phyloP scores from a whole-genome alignment of 2,888 invertebrate species.

The Digitonthophagus gazella region DNA sequence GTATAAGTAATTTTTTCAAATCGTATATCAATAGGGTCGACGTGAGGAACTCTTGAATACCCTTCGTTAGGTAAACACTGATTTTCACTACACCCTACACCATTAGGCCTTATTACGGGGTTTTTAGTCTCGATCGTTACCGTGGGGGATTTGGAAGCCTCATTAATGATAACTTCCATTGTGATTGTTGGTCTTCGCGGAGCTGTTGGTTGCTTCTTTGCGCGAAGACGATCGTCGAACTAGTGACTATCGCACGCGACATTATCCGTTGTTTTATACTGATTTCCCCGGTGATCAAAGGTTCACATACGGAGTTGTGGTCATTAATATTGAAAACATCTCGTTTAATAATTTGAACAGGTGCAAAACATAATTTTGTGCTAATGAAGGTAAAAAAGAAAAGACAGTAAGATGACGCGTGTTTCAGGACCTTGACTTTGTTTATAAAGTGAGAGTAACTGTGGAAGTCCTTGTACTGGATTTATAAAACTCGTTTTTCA shows the following conservation, averaged over 20 bases:
- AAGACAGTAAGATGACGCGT: not conserved
- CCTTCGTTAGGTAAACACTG: slow-evolving; percentile 19
- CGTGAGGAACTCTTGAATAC: slow-evolving; percentile 40
- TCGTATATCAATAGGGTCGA: slow-evolving; percentile 60
- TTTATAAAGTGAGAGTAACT: not conserved
- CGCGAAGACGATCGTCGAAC: not conserved
- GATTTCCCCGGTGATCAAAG: not conserved
- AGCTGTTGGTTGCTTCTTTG: not conserved
- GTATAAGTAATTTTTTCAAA: slow-evolving; percentile 73
- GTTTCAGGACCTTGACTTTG: not conserved
- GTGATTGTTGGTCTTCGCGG: not conserved
- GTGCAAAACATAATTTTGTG: not conserved
- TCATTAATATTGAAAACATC: not conserved
- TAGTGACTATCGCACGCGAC: not conserved
- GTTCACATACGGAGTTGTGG: not conserved
- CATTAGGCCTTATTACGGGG: not conserved
- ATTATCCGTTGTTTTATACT: not conserved
- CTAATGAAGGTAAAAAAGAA: not conserved
- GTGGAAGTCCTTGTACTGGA: not conserved
- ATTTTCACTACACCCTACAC: not conserved
- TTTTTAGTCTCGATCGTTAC: not conserved
- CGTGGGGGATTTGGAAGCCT: slow-evolving; percentile 31
- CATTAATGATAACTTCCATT: slow-evolving; percentile 41
- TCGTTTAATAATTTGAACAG: not conserved
- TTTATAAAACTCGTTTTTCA: not conserved